phyloP scores from a whole-genome alignment of 1,140 invertebrate genomes.

The Temnothorax longispinosus region DNA sequence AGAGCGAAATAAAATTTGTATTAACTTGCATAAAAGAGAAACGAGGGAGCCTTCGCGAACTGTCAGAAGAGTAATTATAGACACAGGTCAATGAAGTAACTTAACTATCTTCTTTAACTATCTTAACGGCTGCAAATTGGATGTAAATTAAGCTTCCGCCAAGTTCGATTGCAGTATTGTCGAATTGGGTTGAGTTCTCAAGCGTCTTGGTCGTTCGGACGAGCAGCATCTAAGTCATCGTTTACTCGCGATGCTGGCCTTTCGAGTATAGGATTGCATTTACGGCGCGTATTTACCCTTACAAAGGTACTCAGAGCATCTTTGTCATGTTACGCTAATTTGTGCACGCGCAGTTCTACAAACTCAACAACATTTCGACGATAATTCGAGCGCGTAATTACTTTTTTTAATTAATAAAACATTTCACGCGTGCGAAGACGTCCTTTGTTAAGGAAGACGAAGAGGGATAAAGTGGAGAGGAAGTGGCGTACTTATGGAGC shows the following conservation, averaged over 20 bases:
- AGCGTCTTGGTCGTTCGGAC: no score
- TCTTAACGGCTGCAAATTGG: constrained; percentile 7
- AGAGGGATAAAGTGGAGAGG: background rate
- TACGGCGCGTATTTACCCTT: background rate
- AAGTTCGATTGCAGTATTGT: constrained; percentile 22
- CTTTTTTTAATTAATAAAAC: constrained; percentile 48
- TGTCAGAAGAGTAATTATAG: constrained; percentile 13
- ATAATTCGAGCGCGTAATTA: constrained; percentile 36
- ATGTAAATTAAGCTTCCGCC: constrained; percentile 1
- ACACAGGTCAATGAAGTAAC: background rate
- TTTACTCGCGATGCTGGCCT: background rate
- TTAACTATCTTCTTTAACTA: background rate
- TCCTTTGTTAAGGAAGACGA: background rate
- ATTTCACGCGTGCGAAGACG: background rate
- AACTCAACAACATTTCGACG: constrained; percentile 19
- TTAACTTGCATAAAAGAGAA: background rate
- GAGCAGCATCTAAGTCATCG: background rate
- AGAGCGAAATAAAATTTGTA: background rate
- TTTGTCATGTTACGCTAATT: background rate
- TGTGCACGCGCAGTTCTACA: background rate
- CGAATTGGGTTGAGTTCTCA: background rate
- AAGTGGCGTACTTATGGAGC: background rate
- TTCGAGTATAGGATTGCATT: background rate
- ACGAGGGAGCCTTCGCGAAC: background rate
- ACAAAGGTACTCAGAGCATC: background rate